These are phyloP conservation scores for Sympetrum striolatum DNA, from an alignment of 2,888 invertebrate species.

Conservation along the genomic window DNA sequence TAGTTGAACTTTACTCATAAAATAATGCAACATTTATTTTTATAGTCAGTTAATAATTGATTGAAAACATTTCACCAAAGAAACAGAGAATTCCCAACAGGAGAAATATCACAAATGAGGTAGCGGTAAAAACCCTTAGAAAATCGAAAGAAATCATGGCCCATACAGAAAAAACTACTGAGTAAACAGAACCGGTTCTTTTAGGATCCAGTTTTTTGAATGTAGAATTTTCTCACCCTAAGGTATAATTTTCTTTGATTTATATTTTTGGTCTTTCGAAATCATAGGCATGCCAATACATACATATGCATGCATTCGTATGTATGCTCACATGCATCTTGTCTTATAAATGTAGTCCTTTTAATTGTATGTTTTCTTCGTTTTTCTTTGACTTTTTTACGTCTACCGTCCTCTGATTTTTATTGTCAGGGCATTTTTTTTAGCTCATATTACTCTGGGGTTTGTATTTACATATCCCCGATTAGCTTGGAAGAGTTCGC, in stretches of 20 bases:
- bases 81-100: too few species aligned
- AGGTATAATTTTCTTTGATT: background rate
- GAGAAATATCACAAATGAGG: too few species aligned
- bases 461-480: background rate
- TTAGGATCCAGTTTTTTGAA: background rate
- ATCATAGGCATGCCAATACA: background rate
- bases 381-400: background rate
- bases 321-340: background rate
- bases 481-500: background rate
- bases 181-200: background rate
- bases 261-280: background rate
- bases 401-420: background rate
- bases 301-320: background rate
- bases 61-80: too few species aligned
- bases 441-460: background rate
- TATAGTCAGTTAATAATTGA: too few species aligned
- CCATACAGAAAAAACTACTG: background rate
- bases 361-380: background rate
- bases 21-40: too few species aligned
- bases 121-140: background rate
- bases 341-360: background rate
- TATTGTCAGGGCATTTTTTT: background rate
- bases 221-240: background rate
- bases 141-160: background rate
- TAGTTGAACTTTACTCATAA: too few species aligned